phyloP scores from a whole-genome alignment of 2,113 vertebrate species.

The Misgurnus anguillicaudatus region DNA sequence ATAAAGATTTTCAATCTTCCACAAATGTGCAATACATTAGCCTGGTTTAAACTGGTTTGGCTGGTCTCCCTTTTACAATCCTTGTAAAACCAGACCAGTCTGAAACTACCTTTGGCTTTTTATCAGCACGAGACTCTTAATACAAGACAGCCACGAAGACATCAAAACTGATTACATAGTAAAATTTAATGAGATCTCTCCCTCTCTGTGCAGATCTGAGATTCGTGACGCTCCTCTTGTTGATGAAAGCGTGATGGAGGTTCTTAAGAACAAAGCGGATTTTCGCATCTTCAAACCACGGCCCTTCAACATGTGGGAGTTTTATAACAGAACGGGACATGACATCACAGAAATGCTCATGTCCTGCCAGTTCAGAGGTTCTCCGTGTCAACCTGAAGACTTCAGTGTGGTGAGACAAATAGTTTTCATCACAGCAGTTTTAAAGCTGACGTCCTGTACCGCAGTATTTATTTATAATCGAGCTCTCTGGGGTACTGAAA shows the following conservation, averaged over 20 bases:
- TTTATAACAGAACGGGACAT: conserved; percentile 93
- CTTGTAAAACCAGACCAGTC: no score
- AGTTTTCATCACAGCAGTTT: neutral
- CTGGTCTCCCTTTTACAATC: no score
- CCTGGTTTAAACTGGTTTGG: no score
- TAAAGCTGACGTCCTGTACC: neutral
- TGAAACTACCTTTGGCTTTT: no score
- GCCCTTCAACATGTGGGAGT: conserved; percentile 97
- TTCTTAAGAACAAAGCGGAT: conserved; percentile 91
- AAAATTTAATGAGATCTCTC: neutral
- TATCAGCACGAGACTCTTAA: no score
- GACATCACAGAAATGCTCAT: conserved; percentile 96
- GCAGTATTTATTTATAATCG: conserved; percentile 40
- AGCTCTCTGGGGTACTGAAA: conserved; percentile 3
- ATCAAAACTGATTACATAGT: no score
- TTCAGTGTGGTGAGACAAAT: conserved; percentile 90
- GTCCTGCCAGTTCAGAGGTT: conserved; percentile 89
- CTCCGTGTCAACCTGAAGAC: conserved; percentile 86
- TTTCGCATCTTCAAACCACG: conserved; percentile 96
- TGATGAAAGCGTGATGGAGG: conserved; percentile 92
- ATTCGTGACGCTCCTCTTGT: conserved; percentile 93
- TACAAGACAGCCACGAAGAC: no score
- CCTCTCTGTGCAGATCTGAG: conserved; percentile 81
- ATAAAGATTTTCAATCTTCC: neutral
- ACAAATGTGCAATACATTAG: no score